Percentiles rank a stretch among this genome's conserved stretches.
These are phyloP conservation scores for Drosophila monieri DNA, from an alignment of 2,888 invertebrate genomes.

Conservation along the genomic window DNA sequence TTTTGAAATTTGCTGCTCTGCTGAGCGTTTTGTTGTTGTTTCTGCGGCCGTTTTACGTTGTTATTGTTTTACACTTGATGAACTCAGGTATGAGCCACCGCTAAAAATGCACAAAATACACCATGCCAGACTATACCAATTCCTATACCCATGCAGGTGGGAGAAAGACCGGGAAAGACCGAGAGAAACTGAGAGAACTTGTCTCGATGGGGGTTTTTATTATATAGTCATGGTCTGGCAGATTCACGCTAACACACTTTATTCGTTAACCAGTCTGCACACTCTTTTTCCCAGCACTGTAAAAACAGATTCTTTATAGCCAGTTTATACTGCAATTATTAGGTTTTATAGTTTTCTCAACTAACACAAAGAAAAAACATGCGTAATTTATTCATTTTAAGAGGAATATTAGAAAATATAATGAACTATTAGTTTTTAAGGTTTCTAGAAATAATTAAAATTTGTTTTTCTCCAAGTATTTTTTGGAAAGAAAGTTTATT, in stretches of 20 bases:
- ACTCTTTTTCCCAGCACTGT: constrained; percentile 3
- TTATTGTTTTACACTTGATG: constrained; percentile 47
- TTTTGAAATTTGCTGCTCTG: constrained; percentile 79
- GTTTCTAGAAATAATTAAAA: not conserved
- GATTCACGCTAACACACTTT: constrained; percentile 31
- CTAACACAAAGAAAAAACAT: not conserved
- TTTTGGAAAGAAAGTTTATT: not conserved
- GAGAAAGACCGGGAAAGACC: constrained; percentile 3
- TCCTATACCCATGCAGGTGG: not conserved
- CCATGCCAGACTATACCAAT: not conserved
- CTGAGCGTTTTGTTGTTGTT: constrained; percentile 24
- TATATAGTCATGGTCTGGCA: constrained; percentile 39
- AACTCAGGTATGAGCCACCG: constrained; percentile 18
- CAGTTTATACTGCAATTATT: not conserved
- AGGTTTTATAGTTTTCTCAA: not conserved
- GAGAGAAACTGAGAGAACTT: constrained; percentile 24
- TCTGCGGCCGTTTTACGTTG: constrained; percentile 13
- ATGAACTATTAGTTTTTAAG: not conserved
- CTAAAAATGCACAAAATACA: constrained; percentile 20
- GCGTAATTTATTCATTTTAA: not conserved
- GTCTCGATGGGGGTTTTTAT: constrained; percentile 15
- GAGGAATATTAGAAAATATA: not conserved
- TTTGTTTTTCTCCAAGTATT: not conserved
- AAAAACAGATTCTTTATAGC: constrained; percentile 4
- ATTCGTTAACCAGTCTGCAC: constrained; percentile 18